Base-by-base conservation (phyloP, 1,140 invertebrate species). In the Linepithema humile region DNA sequence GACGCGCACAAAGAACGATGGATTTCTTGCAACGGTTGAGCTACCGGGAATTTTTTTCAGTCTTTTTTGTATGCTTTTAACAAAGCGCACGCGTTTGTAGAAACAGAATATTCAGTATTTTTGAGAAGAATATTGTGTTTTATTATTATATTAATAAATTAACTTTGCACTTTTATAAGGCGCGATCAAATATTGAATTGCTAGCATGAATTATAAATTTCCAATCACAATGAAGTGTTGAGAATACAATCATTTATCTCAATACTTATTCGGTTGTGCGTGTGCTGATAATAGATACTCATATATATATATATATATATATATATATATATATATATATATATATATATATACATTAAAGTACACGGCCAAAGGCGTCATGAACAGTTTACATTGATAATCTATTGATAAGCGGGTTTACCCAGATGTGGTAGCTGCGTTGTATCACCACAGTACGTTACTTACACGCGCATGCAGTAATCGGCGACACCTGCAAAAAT, bases 401-500 rank as follows among this genome's bases (percentile, higher is more conserved):
- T 32, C 43, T 29, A 69, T 65, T 88, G 87, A 88, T 88, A 88
- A 88, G 60, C 72, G 12, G 43, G 74, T 89, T 88, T 88, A 77
- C 72, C 73, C 87, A 86, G 85, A 85, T 88, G 86, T 80, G 86
- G 40, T 45, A 32, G 57, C 60, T 20, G 26, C n/a, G 5, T 53
- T 35, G 48, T 87, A 84, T 85, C 85, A 26, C 48, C 32, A 50
- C 45, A 35, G 43, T 40, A 29, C 59, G 6, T n/a, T 23, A 17
- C 70, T 69, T 82, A 50, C 64, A 45, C 59, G 10, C 70, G 53
- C 29, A 55, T 50, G 50, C 43, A n/a, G n/a, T n/a, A 82, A 62
- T 53, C 50, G 38, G 53, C 72, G 43, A 38, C 82, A 88, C 86
- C 74, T 85, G 87, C 57, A 88, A 82, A 88, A 88, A 88, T 88